A percentile compares a stretch with the other conserved stretches of the same genome.
Conservation (phyloP, 2,888 invertebrate species). For the Thelaira solivaga region DNA sequence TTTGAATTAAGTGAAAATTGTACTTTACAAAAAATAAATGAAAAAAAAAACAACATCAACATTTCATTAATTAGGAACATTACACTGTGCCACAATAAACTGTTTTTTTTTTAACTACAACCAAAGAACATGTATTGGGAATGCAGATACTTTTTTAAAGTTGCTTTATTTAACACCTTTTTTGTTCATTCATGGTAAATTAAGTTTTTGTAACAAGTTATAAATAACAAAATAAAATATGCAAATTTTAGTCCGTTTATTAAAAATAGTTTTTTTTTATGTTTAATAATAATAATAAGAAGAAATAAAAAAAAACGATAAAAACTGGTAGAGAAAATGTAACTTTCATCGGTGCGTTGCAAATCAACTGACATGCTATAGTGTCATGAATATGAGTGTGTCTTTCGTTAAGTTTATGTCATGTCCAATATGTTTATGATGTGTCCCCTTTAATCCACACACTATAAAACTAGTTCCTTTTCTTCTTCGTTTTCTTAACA, state of each 20-base stretch:
- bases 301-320: background rate
- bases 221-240: conserved; percentile 54
- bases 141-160: conserved; percentile 1
- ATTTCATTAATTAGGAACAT: conserved; percentile 47
- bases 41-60: conserved; percentile 10
- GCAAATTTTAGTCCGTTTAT: conserved; percentile 30
- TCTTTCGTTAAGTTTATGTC: conserved; percentile 43
- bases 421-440: conserved; percentile 34
- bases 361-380: conserved; percentile 46
- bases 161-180: conserved; percentile 54
- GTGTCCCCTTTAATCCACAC: background rate
- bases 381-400: conserved; percentile 36
- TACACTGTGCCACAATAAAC: background rate
- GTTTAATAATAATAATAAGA: no score
- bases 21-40: conserved; percentile 25
- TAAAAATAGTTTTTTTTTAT: background rate
- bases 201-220: conserved; percentile 56
- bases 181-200: conserved; percentile 53
- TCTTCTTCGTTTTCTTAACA: conserved; percentile 36
- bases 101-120: background rate
- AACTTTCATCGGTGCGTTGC: conserved; percentile 53
- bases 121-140: background rate
- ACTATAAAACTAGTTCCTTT: conserved; percentile 2
- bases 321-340: background rate
- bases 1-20: conserved; percentile 56